Evolutionary conservation across 1,140 invertebrate genomes (phyloP), one percentile per base, ranked within the genome.

Genomic region (Subanguina moxae): DNA sequence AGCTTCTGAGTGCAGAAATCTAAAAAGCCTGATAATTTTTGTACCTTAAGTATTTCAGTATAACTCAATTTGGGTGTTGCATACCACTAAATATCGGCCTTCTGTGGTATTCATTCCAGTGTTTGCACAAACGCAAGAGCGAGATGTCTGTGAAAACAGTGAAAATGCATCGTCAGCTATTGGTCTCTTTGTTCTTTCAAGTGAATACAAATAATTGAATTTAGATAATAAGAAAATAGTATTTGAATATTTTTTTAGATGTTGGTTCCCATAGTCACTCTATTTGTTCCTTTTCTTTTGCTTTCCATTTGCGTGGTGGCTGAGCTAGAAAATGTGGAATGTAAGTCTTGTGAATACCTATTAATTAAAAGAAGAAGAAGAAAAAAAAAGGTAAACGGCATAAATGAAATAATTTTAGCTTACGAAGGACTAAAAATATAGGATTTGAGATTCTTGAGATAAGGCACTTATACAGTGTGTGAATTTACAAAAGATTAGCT

Each of bases 131-230:
- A 30, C n/a, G 58, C n/a, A 19, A 45, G 58, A 28, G 7, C 19
- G 58, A 61, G 19, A 61, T 61, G 58, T 61, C 58, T 45, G 58
- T 15, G n/a, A 61, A 61, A 17, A 61, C 58, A 8, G 42, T 30
- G 3, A 30, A 61, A n/a, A 61, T 61, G 58, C 58, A 61, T n/a
- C 3, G 58, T 45, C 58, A 61, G n/a, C 58, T 61, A 19, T n/a
- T 61, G 1, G 28, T 19, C 8, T 61, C 58, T 19, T 28, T 61
- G n/a, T 19, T 61, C 17, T 61, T 19, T 19, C 58, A 61, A n/a
- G 58, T 61, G 3, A 45, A 46, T 5, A 27, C 28, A n/a, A n/a
- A n/a, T 15, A 61, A 61, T 61, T 61, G n/a, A n/a, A n/a, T 52
- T 21, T 19, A 21, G 1, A 3, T 52, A 21, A 19, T 13, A 52